phyloP scores from a whole-genome alignment of 2,888 invertebrate species.

The Blastobasis lacticolella region DNA sequence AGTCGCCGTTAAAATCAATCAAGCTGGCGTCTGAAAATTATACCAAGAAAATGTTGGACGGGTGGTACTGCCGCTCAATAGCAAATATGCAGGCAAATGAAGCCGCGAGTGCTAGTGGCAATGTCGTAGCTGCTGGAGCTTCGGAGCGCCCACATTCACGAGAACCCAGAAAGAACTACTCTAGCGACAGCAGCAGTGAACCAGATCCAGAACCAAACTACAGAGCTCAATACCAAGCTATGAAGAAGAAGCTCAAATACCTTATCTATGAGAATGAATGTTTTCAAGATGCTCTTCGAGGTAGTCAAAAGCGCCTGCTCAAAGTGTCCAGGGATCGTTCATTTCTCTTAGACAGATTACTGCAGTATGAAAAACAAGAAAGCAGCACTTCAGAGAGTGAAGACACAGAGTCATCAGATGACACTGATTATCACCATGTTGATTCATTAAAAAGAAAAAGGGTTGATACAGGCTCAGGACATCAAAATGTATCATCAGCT shows the following conservation, averaged over 20 bases:
- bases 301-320: slow-evolving; percentile 88
- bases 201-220: slow-evolving; percentile 79
- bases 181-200: slow-evolving; percentile 75
- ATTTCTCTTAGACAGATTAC: slow-evolving; percentile 89
- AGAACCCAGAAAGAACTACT: slow-evolving; percentile 57
- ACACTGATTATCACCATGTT: slow-evolving; percentile 73
- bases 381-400: slow-evolving; percentile 93
- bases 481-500: slow-evolving; percentile 35
- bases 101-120: slow-evolving; percentile 51
- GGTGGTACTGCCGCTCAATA: slow-evolving; percentile 89
- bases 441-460: slow-evolving; percentile 72
- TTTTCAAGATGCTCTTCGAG: slow-evolving; percentile 92
- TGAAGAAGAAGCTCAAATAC: slow-evolving; percentile 92
- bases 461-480: slow-evolving; percentile 41
- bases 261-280: slow-evolving; percentile 97
- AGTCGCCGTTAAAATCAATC: too few relatives aligned
- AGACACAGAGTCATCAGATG: slow-evolving; percentile 92
- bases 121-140: slow-evolving; percentile 29
- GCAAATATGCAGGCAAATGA: slow-evolving; percentile 80
- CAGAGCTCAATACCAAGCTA: slow-evolving; percentile 87
- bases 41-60: slow-evolving; percentile 81
- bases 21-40: slow-evolving; percentile 65
- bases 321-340: slow-evolving; percentile 93
- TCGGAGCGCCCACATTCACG: slow-evolving; percentile 43
- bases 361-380: slow-evolving; percentile 89